Base-by-base conservation (phyloP, 2,797 vertebrate species). In the Semaprochilodus insignis region DNA sequence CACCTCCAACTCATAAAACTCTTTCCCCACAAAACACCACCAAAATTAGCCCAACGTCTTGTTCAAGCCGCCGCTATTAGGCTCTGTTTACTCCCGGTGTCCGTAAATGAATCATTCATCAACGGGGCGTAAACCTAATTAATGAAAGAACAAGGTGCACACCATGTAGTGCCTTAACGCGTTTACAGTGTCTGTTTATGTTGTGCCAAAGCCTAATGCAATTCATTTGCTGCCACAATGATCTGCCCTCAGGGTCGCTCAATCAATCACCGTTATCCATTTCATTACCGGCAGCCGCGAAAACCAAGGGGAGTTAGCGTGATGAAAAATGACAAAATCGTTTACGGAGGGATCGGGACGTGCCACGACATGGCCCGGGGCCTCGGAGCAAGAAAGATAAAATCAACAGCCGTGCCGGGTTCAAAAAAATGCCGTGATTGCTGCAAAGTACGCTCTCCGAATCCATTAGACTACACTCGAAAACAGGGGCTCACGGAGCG, bases 181-280 rank as follows among this genome's bases (percentile, higher is more conserved):
- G 27, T 36, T 54, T 55, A 44, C 25, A 74, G 27, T 27, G 25
- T 36, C 23, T 74, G 54, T 27, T 72, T 54, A 19, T 51, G 15
- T 65, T 54, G 60, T 25, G 23, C 17, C 23, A 17, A 52, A 54
- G n/a, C 23, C n/a, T 77, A 19, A 51, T 57, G 40, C 17, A 62
- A 51, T 40, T 73, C 71, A 80, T 72, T 71, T 72, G 69, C 52
- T 31, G 60, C 55, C 57, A 80, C 69, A 63, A 34, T 73, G 51
- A 73, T 80, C 54, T 63, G 69, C 36, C 57, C 54, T 62, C 23
- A 62, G 67, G 55, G 69, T 80, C 71, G 19, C 27, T 25, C 77
- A 67, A 74, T 81, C 79, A 74, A 69, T 81, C 70, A 51, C 78
- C 34, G 36, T 52, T 34, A 80, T 72, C 78, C 78, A 55, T 81